These are phyloP conservation scores for Acromyrmex heyeri DNA, from an alignment of 1,140 invertebrate genomes.

Conservation along the genomic window DNA sequence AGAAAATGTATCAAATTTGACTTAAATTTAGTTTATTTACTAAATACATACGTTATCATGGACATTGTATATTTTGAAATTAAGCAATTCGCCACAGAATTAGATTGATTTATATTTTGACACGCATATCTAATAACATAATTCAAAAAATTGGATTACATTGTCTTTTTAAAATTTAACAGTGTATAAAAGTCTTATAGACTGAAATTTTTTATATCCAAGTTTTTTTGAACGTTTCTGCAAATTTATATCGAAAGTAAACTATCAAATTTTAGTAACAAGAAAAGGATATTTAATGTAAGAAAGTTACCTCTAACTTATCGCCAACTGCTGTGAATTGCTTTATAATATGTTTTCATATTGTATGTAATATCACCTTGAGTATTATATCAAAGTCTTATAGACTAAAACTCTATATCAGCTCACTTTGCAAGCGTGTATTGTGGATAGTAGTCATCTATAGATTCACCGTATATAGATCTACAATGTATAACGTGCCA, in stretches of 20 bases:
- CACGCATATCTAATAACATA: too few species aligned
- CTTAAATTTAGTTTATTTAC: too few species aligned
- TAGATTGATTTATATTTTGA: too few species aligned
- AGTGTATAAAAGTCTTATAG: too few species aligned
- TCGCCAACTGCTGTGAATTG: neutral
- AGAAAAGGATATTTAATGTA: neutral
- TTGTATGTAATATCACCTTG: neutral
- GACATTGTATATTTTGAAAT: too few species aligned
- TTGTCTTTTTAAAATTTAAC: too few species aligned
- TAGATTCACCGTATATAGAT: neutral
- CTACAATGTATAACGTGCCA: neutral
- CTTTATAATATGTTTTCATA: constrained; percentile 27
- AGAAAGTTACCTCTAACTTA: neutral
- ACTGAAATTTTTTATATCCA: neutral
- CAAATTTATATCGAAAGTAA: neutral
- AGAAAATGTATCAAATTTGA: too few species aligned
- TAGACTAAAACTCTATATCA: neutral
- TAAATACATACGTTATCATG: too few species aligned
- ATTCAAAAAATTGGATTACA: too few species aligned
- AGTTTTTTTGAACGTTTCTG: neutral
- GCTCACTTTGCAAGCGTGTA: neutral
- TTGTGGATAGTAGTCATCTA: neutral
- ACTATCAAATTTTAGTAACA: neutral
- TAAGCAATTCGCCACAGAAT: too few species aligned
- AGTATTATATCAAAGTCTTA: neutral